Evolutionary conservation across 2,888 invertebrate genomes (phyloP), one percentile per base, ranked within the genome.

Genomic region (Tachystola acroxantha): DNA sequence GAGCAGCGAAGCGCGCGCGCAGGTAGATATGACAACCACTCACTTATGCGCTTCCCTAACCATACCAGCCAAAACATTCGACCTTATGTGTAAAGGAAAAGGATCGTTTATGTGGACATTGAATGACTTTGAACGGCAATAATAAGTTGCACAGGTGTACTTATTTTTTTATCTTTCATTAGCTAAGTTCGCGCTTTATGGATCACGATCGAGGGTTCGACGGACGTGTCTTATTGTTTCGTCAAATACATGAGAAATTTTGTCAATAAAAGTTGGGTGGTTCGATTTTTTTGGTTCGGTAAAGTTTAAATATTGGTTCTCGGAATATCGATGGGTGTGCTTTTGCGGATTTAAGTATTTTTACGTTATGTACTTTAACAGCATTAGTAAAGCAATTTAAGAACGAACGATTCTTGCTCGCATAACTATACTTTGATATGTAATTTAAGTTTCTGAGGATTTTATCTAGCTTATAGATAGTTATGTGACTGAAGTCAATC

Each of bases 101-200:
- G 2, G 9, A 4, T 14, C 4, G 9, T 32, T 9, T n/a, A n/a
- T n/a, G n/a, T n/a, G n/a, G 4, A 33, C 4, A 3, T 3, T 24
- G 7, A n/a, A 26, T 25, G 10, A 19, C 9, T 28, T 27, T 11
- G 1, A 20, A n/a, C 12, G 9, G 3, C 2, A 14, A 10, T 26
- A 32, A 13, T 9, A 36, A 14, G 6, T 76, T 64, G 79, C 50
- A 48, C 60, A 65, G 67, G 69, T 73, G 75, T 79, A 72, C 76
- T 78, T 78, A 71, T 58, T 64, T 71, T 79, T 74, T 69, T 81
- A 24, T 73, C 59, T 84, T 85, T 85, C 86, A 85, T 86, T 86
- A 85, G 86, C 80, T 75, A 74, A 79, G 84, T 85, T 85, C 77
- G 82, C 79, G 79, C 81, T 81, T 74, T 80, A 71, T 70, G 79